Base-by-base conservation (phyloP, 2,113 vertebrate genomes). In the Pagrus major region DNA sequence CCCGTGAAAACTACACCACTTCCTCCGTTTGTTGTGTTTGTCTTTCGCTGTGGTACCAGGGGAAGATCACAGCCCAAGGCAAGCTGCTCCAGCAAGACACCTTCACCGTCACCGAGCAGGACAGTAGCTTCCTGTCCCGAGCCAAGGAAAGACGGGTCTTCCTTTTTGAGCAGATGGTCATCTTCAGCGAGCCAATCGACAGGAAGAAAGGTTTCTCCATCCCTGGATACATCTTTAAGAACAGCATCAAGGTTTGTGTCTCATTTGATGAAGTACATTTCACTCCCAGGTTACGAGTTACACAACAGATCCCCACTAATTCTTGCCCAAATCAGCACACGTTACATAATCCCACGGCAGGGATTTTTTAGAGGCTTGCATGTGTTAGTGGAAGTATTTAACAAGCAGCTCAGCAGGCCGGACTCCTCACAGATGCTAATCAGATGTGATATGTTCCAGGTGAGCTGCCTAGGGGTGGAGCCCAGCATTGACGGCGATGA, bases 31-130 rank as follows among this genome's bases (percentile, higher is more conserved):
- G 39, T 68, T 85, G 52, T 77, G n/a, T 71, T 86, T 73, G 9
- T 21, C 44, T 58, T 49, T 52, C 2, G 15, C 20, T 14, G 31
- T 52, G 65, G 56, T 61, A 72, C 68, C 84, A 98, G 97, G 97
- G 97, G 16, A 97, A 97, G 89, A 95, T 98, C 90, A 97, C 96
- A 8, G 96, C 97, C 39, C 97, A 97, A 90, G 97, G 97, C 51
- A 97, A 98, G 86, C 94, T 98, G 73, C 94, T 97, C 83, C 96
- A 96, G 83, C 97, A 98, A 85, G 96, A 97, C 90, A 98, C 97
- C 16, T 97, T 98, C 89, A 95, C 90, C 54, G 95, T 97, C 27
- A 94, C 82, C 0, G 97, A 98, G 81, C 96, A 96, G 31, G 97
- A 97, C 84, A 89, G 93, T 35, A 87, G 96, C 80, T 94, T 97